Percentiles rank a stretch among this genome's conserved stretches.
Evolutionary conservation across 2,797 vertebrate species (phyloP).

Genomic region (Muscicapa comitata): DNA sequence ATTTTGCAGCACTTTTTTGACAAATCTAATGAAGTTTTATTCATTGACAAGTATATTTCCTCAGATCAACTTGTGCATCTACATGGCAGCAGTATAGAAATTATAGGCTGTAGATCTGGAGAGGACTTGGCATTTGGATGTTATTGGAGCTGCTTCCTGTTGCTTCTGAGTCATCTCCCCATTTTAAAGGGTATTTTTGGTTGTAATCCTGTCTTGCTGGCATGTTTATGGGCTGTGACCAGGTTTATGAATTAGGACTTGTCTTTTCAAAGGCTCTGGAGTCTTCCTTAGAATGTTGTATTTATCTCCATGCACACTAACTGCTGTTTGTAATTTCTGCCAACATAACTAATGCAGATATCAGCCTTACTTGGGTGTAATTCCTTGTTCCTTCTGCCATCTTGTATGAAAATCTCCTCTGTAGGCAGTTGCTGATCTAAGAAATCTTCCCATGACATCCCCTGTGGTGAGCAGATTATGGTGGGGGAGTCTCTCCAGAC

Average conservation of each 20-base stretch:
- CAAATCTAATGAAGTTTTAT: background rate
- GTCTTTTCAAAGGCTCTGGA: background rate
- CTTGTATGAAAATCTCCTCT: background rate
- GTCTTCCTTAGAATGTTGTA: background rate
- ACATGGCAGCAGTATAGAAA: background rate
- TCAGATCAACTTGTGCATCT: background rate
- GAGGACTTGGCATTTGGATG: background rate
- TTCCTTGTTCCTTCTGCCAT: background rate
- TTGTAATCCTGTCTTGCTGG: background rate
- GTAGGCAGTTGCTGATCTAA: background rate
- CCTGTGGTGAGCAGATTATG: background rate
- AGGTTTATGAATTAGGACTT: background rate
- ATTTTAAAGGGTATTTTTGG: constrained; percentile 1
- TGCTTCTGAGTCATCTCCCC: background rate
- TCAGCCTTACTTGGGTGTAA: background rate
- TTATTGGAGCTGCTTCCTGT: background rate
- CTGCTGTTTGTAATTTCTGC: background rate
- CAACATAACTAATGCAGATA: background rate
- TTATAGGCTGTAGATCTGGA: background rate
- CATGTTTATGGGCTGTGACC: background rate
- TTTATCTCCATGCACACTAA: background rate
- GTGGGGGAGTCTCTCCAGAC: background rate
- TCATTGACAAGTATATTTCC: background rate
- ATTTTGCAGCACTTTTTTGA: background rate
- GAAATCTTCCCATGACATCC: background rate